These are phyloP conservation scores for Chaetophractus vellerosus DNA, from an alignment of 2,797 vertebrate species.

Conservation along the genomic window DNA sequence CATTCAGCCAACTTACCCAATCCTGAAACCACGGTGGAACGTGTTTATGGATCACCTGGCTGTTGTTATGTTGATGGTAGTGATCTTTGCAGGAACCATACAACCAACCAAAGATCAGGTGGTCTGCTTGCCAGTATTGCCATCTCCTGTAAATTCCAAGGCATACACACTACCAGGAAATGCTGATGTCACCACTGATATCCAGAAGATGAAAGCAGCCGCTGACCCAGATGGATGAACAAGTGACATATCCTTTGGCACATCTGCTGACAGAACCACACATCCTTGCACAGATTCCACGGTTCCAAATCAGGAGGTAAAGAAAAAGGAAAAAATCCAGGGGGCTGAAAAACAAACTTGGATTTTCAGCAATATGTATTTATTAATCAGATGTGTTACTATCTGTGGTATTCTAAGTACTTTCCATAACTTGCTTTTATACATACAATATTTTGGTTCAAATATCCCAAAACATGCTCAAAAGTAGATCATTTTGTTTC, in stretches of 20 bases:
- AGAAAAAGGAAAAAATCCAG: slow-evolving; percentile 91
- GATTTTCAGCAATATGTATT: slow-evolving; percentile 99
- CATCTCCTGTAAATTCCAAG: slow-evolving; percentile 91
- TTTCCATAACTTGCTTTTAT: slow-evolving; percentile 99
- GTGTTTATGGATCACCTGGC: slow-evolving; percentile 99
- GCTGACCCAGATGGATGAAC: slow-evolving; percentile 87
- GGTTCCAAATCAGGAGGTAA: slow-evolving; percentile 85
- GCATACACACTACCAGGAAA: slow-evolving; percentile 83
- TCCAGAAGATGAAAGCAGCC: slow-evolving; percentile 89
- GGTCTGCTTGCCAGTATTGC: slow-evolving; percentile 97
- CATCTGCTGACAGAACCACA: slow-evolving; percentile 86
- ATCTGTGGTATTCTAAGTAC: slow-evolving; percentile 99
- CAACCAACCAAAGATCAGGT: slow-evolving; percentile 99
- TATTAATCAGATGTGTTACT: slow-evolving; percentile 99
- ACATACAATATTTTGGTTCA: slow-evolving; percentile 99
- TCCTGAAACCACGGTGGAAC: slow-evolving; percentile 99
- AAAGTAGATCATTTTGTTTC: slow-evolving; percentile 99
- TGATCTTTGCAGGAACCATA: slow-evolving; percentile 99
- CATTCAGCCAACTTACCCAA: slow-evolving; percentile 98
- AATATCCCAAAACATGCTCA: slow-evolving; percentile 99
- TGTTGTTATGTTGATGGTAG: slow-evolving; percentile 99
- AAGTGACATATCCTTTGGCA: slow-evolving; percentile 85
- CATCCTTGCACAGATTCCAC: slow-evolving; percentile 86
- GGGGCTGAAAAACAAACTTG: slow-evolving; percentile 96
- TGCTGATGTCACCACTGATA: slow-evolving; percentile 82